phyloP scores from a whole-genome alignment of 1,140 invertebrate genomes.

The Charaxes varanes region DNA sequence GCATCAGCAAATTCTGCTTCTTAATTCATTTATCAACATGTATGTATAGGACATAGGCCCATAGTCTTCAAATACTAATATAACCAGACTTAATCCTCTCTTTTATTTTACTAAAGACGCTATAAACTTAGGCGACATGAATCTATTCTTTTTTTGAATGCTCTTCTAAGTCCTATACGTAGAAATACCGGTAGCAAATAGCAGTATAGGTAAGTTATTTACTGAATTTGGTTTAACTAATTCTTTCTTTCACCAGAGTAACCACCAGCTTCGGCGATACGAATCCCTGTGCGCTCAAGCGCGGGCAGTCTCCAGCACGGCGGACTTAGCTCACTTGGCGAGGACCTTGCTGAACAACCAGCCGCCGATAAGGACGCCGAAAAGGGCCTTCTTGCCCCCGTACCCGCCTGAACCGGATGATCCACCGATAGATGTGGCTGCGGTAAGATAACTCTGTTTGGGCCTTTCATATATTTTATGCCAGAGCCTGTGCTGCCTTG shows the following conservation, averaged over 20 bases:
- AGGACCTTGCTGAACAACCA: slow-evolving; percentile 77
- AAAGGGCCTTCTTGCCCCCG: slow-evolving; percentile 80
- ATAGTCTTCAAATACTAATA: too few relatives aligned
- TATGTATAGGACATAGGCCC: too few relatives aligned
- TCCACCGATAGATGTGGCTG: slow-evolving; percentile 54
- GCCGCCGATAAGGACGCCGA: slow-evolving; percentile 75
- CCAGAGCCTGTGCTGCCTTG: too few relatives aligned
- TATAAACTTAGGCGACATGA: too few relatives aligned
- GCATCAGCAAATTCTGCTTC: too few relatives aligned
- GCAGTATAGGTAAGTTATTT: not conserved
- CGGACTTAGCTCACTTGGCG: slow-evolving; percentile 84
- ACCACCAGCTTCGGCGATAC: slow-evolving; percentile 85
- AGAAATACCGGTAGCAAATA: too few relatives aligned
- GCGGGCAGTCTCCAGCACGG: slow-evolving; percentile 78
- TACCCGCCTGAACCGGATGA: slow-evolving; percentile 72
- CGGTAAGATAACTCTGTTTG: slow-evolving; percentile 45
- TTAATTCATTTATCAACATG: too few relatives aligned
- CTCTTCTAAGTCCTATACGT: too few relatives aligned
- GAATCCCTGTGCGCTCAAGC: slow-evolving; percentile 83
- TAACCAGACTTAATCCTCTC: too few relatives aligned
- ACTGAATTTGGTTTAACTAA: not conserved
- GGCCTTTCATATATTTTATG: too few relatives aligned
- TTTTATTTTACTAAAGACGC: too few relatives aligned
- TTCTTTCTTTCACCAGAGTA: slow-evolving; percentile 74
- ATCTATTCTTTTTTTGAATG: too few relatives aligned